Evolutionary conservation across 2,888 invertebrate genomes (phyloP), one percentile per base, ranked within the genome.

Genomic region (Eupelmus urozonus): DNA sequence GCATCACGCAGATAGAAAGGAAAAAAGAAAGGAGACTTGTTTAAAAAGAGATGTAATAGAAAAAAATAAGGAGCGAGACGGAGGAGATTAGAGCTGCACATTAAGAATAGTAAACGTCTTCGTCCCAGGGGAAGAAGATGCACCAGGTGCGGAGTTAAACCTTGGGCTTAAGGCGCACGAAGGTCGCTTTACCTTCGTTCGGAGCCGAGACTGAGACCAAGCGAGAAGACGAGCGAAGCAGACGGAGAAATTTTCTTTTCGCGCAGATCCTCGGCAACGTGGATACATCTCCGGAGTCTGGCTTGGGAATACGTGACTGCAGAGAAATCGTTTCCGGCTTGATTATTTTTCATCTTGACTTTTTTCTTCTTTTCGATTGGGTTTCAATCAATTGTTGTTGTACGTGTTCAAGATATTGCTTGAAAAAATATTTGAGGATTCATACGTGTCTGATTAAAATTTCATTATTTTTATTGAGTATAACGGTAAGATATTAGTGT

Each of bases 121-220:
- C 45, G 87, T 88, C 88, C 87, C 89, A 85, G 88, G 87, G 89
- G 85, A 84, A 86, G 88, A 85, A 83, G 83, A 85, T 84, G 89
- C 88, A 89, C 88, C 89, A 89, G 89, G 89, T 89, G 89, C 84
- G 80, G 85, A 86, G 86, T 86, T 87, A 88, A 88, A 82, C 79
- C 80, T 75, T 53, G 67, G 83, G 83, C 81, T 82, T 83, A 82
- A 81, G 78, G 18, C 34, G 57, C 72, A 29, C 66, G 79, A 29
- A 45, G 57, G n/a, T 60, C 27, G 53, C 34, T 49, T 66, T 29
- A 27, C 27, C 13, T 51, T 51, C 29, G 9, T 29, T 27, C 18
- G 18, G 40, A 63, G 18, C n/a, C 42, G 4, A 59, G 18, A 13
- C n/a, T 27, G 4, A 59, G 18, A 53, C 20, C 18, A 29, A 40